Evolutionary conservation across 2,113 vertebrate genomes (phyloP).

Genomic region (Caranx melampygus): DNA sequence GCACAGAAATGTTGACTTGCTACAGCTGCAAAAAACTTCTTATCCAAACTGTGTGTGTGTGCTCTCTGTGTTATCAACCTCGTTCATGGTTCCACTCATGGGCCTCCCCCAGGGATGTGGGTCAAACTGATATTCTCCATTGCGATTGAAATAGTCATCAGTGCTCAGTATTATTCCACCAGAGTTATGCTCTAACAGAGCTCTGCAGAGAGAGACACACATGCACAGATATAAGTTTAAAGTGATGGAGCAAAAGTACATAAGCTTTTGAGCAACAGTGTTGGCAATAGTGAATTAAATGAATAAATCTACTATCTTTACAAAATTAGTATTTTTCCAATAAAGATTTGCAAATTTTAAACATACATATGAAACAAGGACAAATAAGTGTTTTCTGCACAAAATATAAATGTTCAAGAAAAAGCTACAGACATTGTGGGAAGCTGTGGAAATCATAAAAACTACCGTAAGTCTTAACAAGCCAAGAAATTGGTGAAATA

Average conservation of each 20-base stretch:
- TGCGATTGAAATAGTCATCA: constrained; percentile 91
- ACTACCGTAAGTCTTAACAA: no score
- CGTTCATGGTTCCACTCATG: constrained; percentile 94
- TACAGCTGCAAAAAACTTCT: background rate
- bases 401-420: no score
- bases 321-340: background rate
- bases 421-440: background rate
- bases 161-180: constrained; percentile 90
- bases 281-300: background rate
- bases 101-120: constrained; percentile 86
- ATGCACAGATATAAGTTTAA: background rate
- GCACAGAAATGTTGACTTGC: background rate
- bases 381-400: no score
- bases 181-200: constrained; percentile 89
- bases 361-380: no score
- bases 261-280: background rate
- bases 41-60: constrained; percentile 8
- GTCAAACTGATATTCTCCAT: constrained; percentile 89
- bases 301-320: background rate
- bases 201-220: constrained; percentile 77
- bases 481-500: no score
- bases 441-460: no score
- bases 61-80: constrained; percentile 79
- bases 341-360: background rate
- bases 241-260: constrained; percentile 6